Conservation (phyloP, 2,113 vertebrate genomes). For the Caloenas nicobarica region DNA sequence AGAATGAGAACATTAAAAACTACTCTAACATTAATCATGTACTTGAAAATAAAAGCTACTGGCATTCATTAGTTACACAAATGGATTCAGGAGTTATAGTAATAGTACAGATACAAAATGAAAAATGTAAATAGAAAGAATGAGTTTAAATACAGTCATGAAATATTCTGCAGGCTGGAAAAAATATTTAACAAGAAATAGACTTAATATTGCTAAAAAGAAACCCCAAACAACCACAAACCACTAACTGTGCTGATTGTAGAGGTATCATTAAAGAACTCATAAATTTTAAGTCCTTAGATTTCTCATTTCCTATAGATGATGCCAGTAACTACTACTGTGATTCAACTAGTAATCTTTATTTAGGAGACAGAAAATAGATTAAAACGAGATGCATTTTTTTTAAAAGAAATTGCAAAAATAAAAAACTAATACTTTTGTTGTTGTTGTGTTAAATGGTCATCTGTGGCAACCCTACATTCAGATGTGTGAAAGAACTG, state of each 20-base stretch:
- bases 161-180: background rate
- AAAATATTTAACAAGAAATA: background rate
- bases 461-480: background rate
- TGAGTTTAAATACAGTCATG: background rate
- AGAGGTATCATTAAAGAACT: background rate
- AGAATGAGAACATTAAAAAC: background rate
- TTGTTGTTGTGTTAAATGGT: background rate
- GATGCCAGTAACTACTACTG: background rate
- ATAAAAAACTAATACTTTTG: background rate
- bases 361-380: background rate
- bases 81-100: background rate
- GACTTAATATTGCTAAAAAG: background rate
- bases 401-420: background rate
- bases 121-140: background rate
- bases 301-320: background rate
- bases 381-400: background rate
- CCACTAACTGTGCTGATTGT: background rate
- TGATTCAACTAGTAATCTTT: background rate
- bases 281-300: background rate
- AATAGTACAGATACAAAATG: background rate
- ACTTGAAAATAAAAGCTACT: background rate
- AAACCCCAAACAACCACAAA: background rate
- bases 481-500: background rate
- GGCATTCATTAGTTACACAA: background rate
- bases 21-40: background rate